Percentiles rank a stretch among this genome's conserved stretches.
phyloP scores from a whole-genome alignment of 2,888 invertebrate genomes.

The Coleophora flavipennella region DNA sequence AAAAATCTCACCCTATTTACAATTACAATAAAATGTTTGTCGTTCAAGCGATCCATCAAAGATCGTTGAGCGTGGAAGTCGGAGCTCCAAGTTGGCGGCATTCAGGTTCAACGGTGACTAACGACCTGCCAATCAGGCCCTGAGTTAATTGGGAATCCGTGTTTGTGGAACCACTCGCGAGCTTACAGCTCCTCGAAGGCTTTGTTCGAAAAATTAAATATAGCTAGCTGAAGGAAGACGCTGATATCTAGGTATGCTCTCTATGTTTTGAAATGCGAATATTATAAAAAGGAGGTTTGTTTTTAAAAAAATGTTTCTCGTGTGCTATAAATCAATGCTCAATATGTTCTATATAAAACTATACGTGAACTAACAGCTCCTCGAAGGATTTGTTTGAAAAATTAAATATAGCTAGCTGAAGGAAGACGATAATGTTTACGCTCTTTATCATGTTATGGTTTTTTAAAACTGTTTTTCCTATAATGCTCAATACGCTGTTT shows the following conservation, averaged over 20 bases:
- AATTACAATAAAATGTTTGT: too few relatives aligned
- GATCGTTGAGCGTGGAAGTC: constrained; percentile 21
- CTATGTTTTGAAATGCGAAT: too few relatives aligned
- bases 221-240: constrained; percentile 2
- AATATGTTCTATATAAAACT: too few relatives aligned
- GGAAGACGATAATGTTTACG: too few relatives aligned
- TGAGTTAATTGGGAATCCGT: constrained; percentile 73
- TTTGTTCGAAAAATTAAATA: constrained; percentile 67
- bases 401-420: constrained; percentile 39
- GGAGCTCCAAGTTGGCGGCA: constrained; percentile 20
- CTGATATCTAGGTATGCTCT: too few relatives aligned
- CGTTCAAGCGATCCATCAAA: constrained; percentile 24
- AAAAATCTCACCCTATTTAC: not conserved
- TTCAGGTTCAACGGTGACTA: constrained; percentile 62
- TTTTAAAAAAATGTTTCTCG: too few relatives aligned
- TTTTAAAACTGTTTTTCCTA: too few relatives aligned
- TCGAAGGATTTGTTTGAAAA: constrained; percentile 61
- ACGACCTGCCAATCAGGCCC: constrained; percentile 72
- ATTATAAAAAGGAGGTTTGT: too few relatives aligned
- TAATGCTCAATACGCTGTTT: too few relatives aligned
- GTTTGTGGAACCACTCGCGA: constrained; percentile 60
- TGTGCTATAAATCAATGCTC: too few relatives aligned
- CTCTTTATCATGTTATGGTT: too few relatives aligned
- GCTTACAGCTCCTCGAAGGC: constrained; percentile 27
- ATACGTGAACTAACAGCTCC: constrained; percentile 27